Percentiles rank a stretch among this genome's conserved stretches.
phyloP scores from a whole-genome alignment of 1,140 invertebrate genomes.

The Drosophila takahashii region DNA sequence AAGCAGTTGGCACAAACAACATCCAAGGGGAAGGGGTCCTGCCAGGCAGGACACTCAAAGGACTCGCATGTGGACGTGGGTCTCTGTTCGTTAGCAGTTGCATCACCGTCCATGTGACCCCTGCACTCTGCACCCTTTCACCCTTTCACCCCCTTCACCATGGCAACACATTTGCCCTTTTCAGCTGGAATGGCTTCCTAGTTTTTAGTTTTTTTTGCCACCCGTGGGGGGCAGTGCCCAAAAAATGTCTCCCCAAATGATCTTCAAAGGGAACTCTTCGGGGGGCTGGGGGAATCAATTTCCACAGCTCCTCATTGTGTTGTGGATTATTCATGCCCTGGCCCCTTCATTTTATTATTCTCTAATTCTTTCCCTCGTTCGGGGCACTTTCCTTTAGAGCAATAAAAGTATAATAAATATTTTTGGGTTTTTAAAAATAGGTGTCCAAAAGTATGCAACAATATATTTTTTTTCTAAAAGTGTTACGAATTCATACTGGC shows the following conservation, averaged over 20 bases:
- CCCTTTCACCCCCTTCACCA: not conserved
- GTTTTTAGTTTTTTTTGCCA: not conserved
- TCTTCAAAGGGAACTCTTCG: not conserved
- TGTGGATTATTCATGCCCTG: not conserved
- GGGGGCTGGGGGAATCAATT: not conserved
- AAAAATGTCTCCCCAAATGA: slow-evolving; percentile 9
- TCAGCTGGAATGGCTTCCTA: slow-evolving; percentile 2
- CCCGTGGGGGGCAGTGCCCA: not conserved
- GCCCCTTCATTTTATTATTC: slow-evolving; percentile 11
- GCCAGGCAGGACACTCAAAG: slow-evolving; percentile 1
- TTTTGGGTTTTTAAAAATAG: not conserved
- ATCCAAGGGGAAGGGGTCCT: slow-evolving; percentile 18
- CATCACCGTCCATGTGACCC: slow-evolving; percentile 38
- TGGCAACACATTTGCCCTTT: slow-evolving; percentile 24
- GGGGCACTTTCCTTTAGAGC: not conserved
- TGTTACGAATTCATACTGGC: too few species aligned
- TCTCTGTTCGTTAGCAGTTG: slow-evolving; percentile 58
- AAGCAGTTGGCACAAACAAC: slow-evolving; percentile 64
- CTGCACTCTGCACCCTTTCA: slow-evolving; percentile 6
- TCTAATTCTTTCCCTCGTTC: slow-evolving; percentile 8
- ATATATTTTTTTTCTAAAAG: too few species aligned
- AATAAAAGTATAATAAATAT: not conserved
- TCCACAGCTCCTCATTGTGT: not conserved
- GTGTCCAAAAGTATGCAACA: not conserved
- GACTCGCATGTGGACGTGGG: slow-evolving; percentile 11